These are phyloP conservation scores for Galeruca laticollis DNA, from an alignment of 2,888 invertebrate genomes.

Conservation along the genomic window DNA sequence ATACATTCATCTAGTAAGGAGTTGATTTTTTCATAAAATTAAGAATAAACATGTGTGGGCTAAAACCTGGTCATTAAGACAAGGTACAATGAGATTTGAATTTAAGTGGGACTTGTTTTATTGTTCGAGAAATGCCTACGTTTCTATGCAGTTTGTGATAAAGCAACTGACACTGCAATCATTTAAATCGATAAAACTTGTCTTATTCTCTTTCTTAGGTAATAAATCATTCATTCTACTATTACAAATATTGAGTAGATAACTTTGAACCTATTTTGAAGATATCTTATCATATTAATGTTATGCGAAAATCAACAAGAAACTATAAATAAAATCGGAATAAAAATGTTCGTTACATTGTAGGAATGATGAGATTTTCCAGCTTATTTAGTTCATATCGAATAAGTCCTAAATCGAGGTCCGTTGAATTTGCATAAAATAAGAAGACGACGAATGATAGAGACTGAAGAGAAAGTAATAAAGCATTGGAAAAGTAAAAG, in stretches of 20 bases:
- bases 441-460: too few species aligned
- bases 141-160: constrained; percentile 36
- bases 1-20: too few species aligned
- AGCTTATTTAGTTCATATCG: too few species aligned
- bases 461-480: too few species aligned
- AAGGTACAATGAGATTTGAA: constrained; percentile 37
- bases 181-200: constrained; percentile 10
- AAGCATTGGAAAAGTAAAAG: too few species aligned
- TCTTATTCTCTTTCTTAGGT: not conserved
- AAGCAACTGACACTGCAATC: constrained; percentile 25
- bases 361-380: too few species aligned
- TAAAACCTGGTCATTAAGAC: constrained; percentile 35
- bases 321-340: not conserved
- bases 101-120: constrained; percentile 41
- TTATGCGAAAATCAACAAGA: not conserved
- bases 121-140: constrained; percentile 32
- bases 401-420: too few species aligned
- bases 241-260: not conserved
- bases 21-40: not conserved
- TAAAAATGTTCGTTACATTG: too few species aligned
- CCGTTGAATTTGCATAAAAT: too few species aligned
- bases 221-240: constrained; percentile 1
- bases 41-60: constrained; percentile 23
- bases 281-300: constrained; percentile 1
- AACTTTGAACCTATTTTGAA: not conserved